phyloP scores from a whole-genome alignment of 1,140 invertebrate species.

The Dryas iulia region DNA sequence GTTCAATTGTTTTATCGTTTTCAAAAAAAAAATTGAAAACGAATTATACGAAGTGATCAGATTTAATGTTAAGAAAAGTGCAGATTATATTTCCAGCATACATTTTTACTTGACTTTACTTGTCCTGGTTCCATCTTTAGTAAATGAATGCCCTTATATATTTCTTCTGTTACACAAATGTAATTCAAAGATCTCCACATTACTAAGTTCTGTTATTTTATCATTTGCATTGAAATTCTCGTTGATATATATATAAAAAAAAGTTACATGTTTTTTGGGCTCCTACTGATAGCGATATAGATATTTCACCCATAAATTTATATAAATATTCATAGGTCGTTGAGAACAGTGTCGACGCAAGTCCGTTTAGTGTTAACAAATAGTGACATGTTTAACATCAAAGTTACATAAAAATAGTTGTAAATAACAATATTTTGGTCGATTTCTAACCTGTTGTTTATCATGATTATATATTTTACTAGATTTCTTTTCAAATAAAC shows the following conservation, averaged over 20 bases:
- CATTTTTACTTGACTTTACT: no score
- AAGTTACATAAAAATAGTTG: slow-evolving; percentile 2
- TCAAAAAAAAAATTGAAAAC: no score
- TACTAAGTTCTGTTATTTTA: not conserved
- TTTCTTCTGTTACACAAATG: no score
- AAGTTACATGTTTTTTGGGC: not conserved
- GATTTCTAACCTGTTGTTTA: slow-evolving; percentile 6
- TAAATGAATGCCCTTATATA: no score
- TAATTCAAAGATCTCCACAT: not conserved
- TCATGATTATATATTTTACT: slow-evolving; percentile 6
- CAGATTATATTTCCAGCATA: no score
- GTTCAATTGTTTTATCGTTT: no score
- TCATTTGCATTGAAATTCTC: not conserved
- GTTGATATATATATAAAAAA: not conserved
- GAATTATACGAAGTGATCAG: no score
- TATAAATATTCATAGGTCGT: not conserved
- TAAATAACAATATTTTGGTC: not conserved
- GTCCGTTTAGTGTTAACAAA: not conserved
- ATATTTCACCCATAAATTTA: not conserved
- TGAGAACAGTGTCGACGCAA: not conserved
- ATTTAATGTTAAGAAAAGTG: no score
- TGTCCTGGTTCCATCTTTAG: no score
- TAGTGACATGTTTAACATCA: not conserved
- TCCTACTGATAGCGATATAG: not conserved
- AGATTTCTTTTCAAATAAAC: slow-evolving; percentile 5